Conservation (phyloP, 2,888 invertebrate genomes). For the Pedicia rivosa region DNA sequence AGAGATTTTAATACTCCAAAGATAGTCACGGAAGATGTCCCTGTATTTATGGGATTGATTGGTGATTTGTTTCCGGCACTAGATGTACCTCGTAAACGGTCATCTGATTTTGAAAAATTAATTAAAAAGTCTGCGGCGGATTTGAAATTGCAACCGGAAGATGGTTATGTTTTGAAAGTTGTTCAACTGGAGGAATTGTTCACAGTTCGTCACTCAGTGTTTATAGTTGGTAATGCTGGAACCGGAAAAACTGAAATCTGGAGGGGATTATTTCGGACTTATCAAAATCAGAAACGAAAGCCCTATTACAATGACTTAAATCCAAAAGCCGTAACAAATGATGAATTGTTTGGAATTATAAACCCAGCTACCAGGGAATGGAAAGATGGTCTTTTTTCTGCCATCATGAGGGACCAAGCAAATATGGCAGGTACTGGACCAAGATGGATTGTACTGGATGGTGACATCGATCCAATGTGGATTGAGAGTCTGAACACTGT, state of each 20-base stretch:
- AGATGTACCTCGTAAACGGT: constrained; percentile 80
- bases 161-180: constrained; percentile 73
- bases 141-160: constrained; percentile 79
- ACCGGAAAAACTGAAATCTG: constrained; percentile 89
- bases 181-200: constrained; percentile 88
- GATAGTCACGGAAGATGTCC: constrained; percentile 82
- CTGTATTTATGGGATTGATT: constrained; percentile 89
- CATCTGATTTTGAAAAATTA: constrained; percentile 70
- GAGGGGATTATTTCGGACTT: constrained; percentile 76
- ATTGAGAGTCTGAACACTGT: constrained; percentile 93
- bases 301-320: constrained; percentile 80
- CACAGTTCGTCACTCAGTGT: constrained; percentile 88
- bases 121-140: constrained; percentile 65
- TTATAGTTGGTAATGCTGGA: constrained; percentile 73
- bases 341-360: constrained; percentile 87
- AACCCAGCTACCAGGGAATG: constrained; percentile 89
- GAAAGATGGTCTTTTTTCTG: constrained; percentile 81
- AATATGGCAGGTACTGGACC: constrained; percentile 70
- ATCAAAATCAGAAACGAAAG: constrained; percentile 44
- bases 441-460: constrained; percentile 92
- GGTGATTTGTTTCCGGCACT: constrained; percentile 87
- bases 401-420: constrained; percentile 86
- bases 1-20: constrained; percentile 92
- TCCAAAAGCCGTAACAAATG: constrained; percentile 87
- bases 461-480: constrained; percentile 71